Evolutionary conservation across 2,113 vertebrate genomes (phyloP).

Genomic region (Octodon degus): DNA sequence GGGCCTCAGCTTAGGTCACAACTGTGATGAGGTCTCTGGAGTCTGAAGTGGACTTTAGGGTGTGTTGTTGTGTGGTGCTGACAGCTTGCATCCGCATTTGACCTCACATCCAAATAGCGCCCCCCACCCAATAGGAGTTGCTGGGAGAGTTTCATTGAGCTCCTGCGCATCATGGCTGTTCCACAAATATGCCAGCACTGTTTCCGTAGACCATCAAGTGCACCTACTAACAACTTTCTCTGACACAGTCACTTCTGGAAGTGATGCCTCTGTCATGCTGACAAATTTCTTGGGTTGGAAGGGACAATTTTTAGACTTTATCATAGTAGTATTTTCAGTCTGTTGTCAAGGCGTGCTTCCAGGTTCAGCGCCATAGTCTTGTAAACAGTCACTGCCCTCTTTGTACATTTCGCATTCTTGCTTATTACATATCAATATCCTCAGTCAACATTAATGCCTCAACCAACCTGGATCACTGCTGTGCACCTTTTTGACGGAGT

Average conservation of each 20-base stretch:
- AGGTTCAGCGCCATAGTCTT: not conserved
- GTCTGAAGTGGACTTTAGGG: not conserved
- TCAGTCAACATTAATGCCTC: not conserved
- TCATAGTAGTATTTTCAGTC: not conserved
- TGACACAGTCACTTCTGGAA: not conserved
- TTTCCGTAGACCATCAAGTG: not conserved
- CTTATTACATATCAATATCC: not conserved
- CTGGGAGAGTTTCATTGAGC: not conserved
- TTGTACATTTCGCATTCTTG: not conserved
- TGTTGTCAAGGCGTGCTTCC: not conserved
- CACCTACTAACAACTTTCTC: not conserved
- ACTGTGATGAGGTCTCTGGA: not conserved
- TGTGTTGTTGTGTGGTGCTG: not conserved
- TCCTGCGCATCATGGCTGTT: not conserved
- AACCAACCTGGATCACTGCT: not conserved
- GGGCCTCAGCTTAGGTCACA: not conserved
- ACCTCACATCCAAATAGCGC: not conserved
- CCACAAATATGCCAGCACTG: not conserved
- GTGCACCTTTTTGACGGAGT: not conserved
- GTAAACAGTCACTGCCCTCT: not conserved
- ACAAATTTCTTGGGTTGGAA: not conserved
- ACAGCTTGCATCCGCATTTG: not conserved
- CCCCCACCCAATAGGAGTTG: not conserved
- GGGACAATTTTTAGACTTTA: not conserved
- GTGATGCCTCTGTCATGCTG: not conserved